Conservation (phyloP, 2,888 invertebrate genomes). For the Scrobipalpa atriplicella region DNA sequence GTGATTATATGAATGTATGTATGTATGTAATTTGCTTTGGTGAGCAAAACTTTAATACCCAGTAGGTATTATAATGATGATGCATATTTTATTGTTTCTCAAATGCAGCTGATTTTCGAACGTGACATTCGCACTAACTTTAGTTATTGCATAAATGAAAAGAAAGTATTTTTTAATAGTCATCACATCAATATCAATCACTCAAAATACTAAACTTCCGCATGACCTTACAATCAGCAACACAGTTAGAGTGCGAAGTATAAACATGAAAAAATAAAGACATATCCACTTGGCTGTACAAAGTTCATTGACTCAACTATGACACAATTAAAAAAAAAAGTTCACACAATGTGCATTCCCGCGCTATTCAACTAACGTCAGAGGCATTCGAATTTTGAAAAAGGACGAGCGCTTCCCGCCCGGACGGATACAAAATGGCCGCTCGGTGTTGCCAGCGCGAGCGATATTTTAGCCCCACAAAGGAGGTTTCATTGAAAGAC, state of each 20-base stretch:
- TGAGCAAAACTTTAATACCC: no score
- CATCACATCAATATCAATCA: neutral
- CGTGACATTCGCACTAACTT: neutral
- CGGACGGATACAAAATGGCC: constrained; percentile 25
- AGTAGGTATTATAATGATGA: neutral
- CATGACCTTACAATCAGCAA: neutral
- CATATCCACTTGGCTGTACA: neutral
- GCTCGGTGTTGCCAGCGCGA: constrained; percentile 21
- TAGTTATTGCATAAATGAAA: neutral
- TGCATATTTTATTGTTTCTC: neutral
- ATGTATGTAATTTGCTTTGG: no score
- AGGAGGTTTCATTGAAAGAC: constrained; percentile 19
- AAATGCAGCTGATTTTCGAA: neutral
- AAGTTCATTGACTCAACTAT: constrained; percentile 7
- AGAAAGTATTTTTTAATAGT: neutral
- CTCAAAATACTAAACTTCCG: neutral
- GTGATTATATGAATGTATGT: no score
- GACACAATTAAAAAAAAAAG: neutral
- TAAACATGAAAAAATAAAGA: neutral
- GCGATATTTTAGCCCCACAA: constrained; percentile 20
- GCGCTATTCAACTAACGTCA: constrained; percentile 10
- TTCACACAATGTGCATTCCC: constrained; percentile 21
- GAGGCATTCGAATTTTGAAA: constrained; percentile 23
- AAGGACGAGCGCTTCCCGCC: constrained; percentile 18
- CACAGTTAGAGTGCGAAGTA: neutral